phyloP scores from a whole-genome alignment of 2,797 vertebrate genomes.

The Salarias fasciatus region DNA sequence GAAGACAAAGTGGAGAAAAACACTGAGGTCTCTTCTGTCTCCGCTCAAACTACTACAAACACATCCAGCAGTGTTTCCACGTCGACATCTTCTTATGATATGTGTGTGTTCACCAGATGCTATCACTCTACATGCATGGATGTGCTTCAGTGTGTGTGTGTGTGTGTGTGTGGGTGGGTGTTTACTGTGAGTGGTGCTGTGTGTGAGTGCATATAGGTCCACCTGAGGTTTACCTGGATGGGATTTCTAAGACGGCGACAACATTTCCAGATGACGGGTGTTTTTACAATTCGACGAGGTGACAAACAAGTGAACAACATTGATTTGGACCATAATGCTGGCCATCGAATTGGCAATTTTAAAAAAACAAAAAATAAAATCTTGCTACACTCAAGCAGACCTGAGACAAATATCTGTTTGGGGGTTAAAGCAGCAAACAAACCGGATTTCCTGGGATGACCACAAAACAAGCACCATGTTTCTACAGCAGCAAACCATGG shows the following conservation, averaged over 20 bases:
- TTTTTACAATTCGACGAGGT: conserved; percentile 33
- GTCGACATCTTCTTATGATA: conserved; percentile 41
- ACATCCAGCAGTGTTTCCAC: conserved; percentile 33
- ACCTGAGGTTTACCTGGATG: conserved; percentile 65
- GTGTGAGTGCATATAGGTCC: conserved; percentile 48
- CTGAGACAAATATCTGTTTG: conserved; percentile 67
- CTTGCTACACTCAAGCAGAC: conserved; percentile 72
- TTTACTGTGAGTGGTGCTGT: not conserved
- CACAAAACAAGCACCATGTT: too few species aligned
- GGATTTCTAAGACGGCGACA: conserved; percentile 24
- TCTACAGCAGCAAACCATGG: too few species aligned
- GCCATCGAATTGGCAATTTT: conserved; percentile 10
- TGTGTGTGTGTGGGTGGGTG: conserved; percentile 26
- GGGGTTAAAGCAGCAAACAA: conserved; percentile 27
- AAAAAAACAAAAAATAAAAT: not conserved
- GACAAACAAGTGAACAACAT: conserved; percentile 42
- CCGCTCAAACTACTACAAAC: conserved; percentile 32
- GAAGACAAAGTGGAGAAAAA: conserved; percentile 31
- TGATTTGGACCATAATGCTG: conserved; percentile 38
- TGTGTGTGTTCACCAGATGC: too few species aligned
- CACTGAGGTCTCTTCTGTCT: conserved; percentile 36
- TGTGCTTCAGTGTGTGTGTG: not conserved
- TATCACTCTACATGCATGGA: not conserved
- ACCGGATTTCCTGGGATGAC: not conserved
- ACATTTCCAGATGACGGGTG: conserved; percentile 8